Evolutionary conservation across 2,797 vertebrate species (phyloP).

Genomic region (Acipenser transmontanus): DNA sequence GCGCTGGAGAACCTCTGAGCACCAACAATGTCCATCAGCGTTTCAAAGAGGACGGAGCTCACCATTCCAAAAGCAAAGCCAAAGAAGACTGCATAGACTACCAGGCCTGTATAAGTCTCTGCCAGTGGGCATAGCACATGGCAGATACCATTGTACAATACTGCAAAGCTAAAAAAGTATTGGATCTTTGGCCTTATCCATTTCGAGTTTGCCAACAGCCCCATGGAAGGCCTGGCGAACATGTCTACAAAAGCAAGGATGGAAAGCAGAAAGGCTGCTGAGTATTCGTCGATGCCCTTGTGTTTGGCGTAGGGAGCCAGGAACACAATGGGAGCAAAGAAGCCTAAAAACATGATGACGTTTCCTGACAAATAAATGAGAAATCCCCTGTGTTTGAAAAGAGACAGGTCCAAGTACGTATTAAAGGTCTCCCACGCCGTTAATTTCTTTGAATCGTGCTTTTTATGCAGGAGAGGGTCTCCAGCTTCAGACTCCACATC

Average conservation of each 20-base stretch:
- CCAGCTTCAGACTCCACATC: constrained; percentile 37
- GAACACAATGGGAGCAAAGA: constrained; percentile 92
- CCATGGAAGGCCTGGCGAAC: constrained; percentile 86
- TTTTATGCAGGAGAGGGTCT: constrained; percentile 28
- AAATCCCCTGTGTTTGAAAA: constrained; percentile 92
- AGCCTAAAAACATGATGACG: constrained; percentile 91
- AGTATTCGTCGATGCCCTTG: constrained; percentile 87
- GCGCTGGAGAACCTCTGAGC: constrained; percentile 87
- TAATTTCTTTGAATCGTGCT: constrained; percentile 47
- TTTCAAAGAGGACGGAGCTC: constrained; percentile 89
- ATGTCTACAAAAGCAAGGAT: constrained; percentile 93
- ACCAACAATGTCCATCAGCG: constrained; percentile 90
- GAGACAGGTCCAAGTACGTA: constrained; percentile 80
- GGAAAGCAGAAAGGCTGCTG: constrained; percentile 84
- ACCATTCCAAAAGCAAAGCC: constrained; percentile 96
- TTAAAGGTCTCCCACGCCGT: constrained; percentile 59
- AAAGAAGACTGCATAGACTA: constrained; percentile 86
- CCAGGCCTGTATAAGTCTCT: constrained; percentile 72
- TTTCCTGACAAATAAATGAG: constrained; percentile 92
- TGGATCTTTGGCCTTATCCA: constrained; percentile 84
- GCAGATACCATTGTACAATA: constrained; percentile 85
- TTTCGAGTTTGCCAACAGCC: constrained; percentile 81
- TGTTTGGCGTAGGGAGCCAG: constrained; percentile 87
- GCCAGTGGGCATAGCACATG: constrained; percentile 83
- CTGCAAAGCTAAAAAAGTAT: constrained; percentile 89